Percentiles rank a stretch among this genome's conserved stretches.
phyloP scores from a whole-genome alignment of 2,888 invertebrate genomes.

The Eristalinus sepulchralis region DNA sequence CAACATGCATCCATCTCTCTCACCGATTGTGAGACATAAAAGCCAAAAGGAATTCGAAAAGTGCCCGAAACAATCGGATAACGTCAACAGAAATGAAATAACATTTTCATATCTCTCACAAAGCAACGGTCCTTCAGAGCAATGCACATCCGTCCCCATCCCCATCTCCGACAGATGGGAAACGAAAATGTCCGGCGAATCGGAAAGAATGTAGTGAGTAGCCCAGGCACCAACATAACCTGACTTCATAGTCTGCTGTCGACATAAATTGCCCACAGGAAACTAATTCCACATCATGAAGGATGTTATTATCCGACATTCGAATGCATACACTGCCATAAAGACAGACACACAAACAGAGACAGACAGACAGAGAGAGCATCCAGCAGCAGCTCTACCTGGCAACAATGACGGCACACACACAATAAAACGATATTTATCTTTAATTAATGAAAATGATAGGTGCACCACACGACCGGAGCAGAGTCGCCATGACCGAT shows the following conservation, averaged over 20 bases:
- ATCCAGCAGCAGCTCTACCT: conserved; percentile 37
- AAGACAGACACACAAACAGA: not conserved
- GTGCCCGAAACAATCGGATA: conserved; percentile 10
- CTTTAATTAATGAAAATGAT: conserved; percentile 71
- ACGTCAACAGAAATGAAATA: conserved; percentile 4
- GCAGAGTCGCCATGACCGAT: conserved; percentile 69
- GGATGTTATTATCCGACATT: conserved; percentile 62
- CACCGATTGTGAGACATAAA: not conserved
- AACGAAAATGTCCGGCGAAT: not conserved
- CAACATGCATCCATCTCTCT: not conserved
- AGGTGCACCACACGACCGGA: conserved; percentile 66
- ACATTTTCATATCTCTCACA: conserved; percentile 5
- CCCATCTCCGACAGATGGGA: not conserved
- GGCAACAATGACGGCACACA: conserved; percentile 66
- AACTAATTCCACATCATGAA: conserved; percentile 68
- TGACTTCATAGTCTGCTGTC: conserved; percentile 36
- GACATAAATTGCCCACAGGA: conserved; percentile 69
- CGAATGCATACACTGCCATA: conserved; percentile 31
- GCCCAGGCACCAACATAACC: conserved; percentile 29
- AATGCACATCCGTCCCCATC: not conserved
- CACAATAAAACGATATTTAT: conserved; percentile 70
- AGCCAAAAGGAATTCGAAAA: not conserved
- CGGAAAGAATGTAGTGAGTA: not conserved
- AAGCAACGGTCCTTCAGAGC: conserved; percentile 7
- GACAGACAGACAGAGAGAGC: not conserved